Evolutionary conservation across 2,113 vertebrate genomes (phyloP), one percentile per base, ranked within the genome.

Genomic region (Onychostruthus taczanowskii): DNA sequence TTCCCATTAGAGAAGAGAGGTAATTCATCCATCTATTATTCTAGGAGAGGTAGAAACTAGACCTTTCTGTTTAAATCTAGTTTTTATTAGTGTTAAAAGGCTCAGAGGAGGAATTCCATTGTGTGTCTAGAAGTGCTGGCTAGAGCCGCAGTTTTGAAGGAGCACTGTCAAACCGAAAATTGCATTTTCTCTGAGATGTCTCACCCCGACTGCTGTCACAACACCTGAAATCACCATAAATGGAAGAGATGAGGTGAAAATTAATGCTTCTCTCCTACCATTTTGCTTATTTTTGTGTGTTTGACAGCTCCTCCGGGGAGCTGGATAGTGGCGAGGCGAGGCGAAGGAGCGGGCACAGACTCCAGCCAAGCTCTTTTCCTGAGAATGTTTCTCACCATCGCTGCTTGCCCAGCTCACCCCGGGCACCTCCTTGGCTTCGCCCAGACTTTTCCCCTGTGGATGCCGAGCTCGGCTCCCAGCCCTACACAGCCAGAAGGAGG

Each of bases 341-440:
- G 77, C 11, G 10, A 41, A 75, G 30, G 26, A 13, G 27, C 0
- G 4, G 33, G 17, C 46, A 18, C 33, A 24, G 47, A 5, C 43
- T 43, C 37, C 21, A n/a, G 70, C 27, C 33, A 7, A 13, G n/a
- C 4, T 52, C 6, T 22, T 85, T 46, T 68, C 26, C n/a, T 13
- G 24, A 7, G 23, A 7, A 14, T 17, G 17, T 58, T 47, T 15
- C 1, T 0, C 30, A 27, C 15, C 33, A 1, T 33, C 12, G 20
- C 21, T 16, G 10, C 26, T 35, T 16, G 4, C 21, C 31, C 31
- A 14, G 8, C n/a, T n/a, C 39, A 15, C 13, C 33, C 19, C 7
- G 37, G 41, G 11, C 24, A 28, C 2, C 2, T 0, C 1, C 5
- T 22, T 11, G 39, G 13, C 39, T 58, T 59, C 0, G 0, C 46